Evolutionary conservation across 2,888 invertebrate genomes (phyloP), one percentile per base, ranked within the genome.

Genomic region (Lithophane semibrunnea): DNA sequence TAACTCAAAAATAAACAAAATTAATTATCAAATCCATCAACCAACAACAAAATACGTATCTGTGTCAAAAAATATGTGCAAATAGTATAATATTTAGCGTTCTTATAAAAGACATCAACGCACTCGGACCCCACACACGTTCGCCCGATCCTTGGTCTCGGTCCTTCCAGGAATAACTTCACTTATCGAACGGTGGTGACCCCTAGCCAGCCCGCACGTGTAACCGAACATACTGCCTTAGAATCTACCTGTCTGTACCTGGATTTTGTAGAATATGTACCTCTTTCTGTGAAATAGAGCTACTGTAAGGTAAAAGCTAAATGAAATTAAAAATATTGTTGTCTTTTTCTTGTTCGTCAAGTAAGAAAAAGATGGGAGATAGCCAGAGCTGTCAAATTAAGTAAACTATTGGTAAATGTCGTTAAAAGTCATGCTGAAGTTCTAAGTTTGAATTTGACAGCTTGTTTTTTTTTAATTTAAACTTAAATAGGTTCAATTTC

Each of bases 71-170:
- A 74, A 77, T 58, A 58, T 24, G 10, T n/a, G n/a, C 49, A 54
- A 68, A 77, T 63, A 42, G 16, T 63, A 0, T 42, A 3, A 64
- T 42, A 77, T 76, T 79, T 75, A 60, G 58, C 47, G 76, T 76
- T 69, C 81, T 77, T 84, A 84, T 91, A 91, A 93, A 92, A 92
- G 92, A 93, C 89, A 90, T 92, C 91, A 93, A 93, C 93, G 92
- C 86, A 83, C 77, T 74, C 56, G 69, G 73, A 63, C 77, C 82
- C 71, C 73, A 68, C 72, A 61, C 68, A 56, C 37, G 13, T 2
- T 12, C 54, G 61, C 60, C 0, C 44, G 13, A 37, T 42, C 60
- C 61, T 24, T 71, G 42, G 13, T 16, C 47, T 47, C 49, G 54
- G 80, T 84, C 90, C 91, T 91, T 92, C 91, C 84, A 49, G 82